Base-by-base conservation (phyloP, 2,888 invertebrate genomes). In the Diaphora mendica region DNA sequence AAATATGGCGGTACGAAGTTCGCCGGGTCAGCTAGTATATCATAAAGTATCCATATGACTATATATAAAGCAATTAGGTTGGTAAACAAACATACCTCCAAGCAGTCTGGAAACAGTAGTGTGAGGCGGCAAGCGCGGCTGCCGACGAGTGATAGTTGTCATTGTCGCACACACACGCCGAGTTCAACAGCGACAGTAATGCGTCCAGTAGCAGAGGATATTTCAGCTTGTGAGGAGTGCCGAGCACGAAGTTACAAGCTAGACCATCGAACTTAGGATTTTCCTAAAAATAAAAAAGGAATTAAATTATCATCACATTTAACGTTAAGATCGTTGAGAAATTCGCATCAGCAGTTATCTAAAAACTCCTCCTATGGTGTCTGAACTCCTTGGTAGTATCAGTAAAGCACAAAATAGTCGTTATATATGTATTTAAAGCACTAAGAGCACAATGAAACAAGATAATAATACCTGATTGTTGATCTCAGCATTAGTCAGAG, bases 241-340 rank as follows among this genome's bases (percentile, higher is more conserved):
- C 99, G 77, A 99, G 96, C 75, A 99, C 97, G 89, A 99, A 99
- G 95, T 99, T 99, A 93, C 98, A 98, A 3, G 99, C 99, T 72
- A 98, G 91, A 5, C 98, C 98, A 93, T 99, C 99, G 74, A 99
- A 96, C 91, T 99, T 99, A 0, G 99, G 99, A 66, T 98, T 97
- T 86, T 99, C 99, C 92, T 97, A 96, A 35, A 69, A 26, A 59
- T 39, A 30, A 59, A 15, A 59, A 26, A 1, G 9, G 15, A 4
- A 15, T 44, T 17, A 15, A 15, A 15, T 44, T 17, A 44, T 44
- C 17, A 42, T 3, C 15, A 44, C 44, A 44, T 17, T 44, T 20
- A 39, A 39, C 9, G 9, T 39, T 39, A 39, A 8, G 9, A 35
- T 35, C 35, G 35, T 35, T 35, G 17, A 44, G 11, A n/a, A n/a